Percentiles rank a stretch among this genome's conserved stretches.
Evolutionary conservation across 2,113 vertebrate genomes (phyloP).

Genomic region (Shinisaurus crocodilurus): DNA sequence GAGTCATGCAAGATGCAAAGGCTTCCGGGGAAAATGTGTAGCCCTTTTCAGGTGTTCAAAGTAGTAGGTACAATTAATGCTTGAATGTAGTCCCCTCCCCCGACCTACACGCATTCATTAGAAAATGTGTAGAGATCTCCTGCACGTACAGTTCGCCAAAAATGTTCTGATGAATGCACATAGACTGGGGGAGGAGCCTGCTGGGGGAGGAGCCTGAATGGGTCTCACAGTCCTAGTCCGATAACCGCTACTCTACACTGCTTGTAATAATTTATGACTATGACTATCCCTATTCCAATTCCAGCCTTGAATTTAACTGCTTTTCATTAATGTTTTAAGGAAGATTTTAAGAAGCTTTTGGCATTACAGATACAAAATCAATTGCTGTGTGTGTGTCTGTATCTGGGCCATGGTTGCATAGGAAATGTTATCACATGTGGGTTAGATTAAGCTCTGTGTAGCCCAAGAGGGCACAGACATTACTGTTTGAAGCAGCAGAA

Average conservation of each 20-base stretch:
- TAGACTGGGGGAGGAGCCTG: no score
- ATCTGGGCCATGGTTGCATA: no score
- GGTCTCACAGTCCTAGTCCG: no score
- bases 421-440: no score
- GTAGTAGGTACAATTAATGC: not conserved
- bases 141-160: no score
- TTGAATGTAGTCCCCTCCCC: not conserved
- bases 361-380: not conserved
- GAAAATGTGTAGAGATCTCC: not conserved
- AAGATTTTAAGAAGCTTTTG: not conserved
- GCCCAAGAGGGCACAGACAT: no score
- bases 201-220: no score
- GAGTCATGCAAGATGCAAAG: no score
- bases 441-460: no score
- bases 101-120: not conserved
- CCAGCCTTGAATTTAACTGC: not conserved
- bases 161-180: no score
- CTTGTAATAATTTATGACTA: not conserved
- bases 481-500: no score
- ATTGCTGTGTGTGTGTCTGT: not conserved
- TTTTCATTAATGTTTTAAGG: not conserved
- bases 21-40: no score
- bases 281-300: not conserved
- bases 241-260: not conserved
- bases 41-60: not conserved